Evolutionary conservation across 2,113 vertebrate genomes (phyloP).

Genomic region (Erythrocebus patas): DNA sequence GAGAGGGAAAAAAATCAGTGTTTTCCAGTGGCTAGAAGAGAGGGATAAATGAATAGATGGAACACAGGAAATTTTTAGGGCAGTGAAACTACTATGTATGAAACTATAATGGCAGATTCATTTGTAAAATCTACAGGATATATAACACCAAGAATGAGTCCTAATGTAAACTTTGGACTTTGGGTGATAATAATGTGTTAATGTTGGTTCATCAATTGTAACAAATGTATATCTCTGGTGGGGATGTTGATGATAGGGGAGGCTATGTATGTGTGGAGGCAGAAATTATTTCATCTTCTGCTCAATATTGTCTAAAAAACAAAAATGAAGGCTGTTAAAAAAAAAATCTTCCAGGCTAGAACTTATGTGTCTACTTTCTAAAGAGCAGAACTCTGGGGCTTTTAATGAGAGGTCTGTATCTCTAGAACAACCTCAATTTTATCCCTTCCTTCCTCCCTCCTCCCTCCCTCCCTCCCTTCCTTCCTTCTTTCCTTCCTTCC

Average conservation of each 20-base stretch:
- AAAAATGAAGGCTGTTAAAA: background rate
- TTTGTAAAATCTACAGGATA: background rate
- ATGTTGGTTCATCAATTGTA: background rate
- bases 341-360: background rate
- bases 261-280: rapidly evolving
- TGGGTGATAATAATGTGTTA: background rate
- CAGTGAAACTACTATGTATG: background rate
- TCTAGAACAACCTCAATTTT: background rate
- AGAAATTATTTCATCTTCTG: background rate
- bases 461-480: too few relatives aligned
- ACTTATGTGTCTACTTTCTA: background rate
- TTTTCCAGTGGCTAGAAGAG: background rate
- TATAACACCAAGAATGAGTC: background rate
- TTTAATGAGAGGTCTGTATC: too few relatives aligned
- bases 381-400: background rate
- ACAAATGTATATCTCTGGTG: background rate
- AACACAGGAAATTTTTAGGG: background rate
- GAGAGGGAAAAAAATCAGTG: background rate
- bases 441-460: too few relatives aligned
- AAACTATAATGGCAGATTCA: background rate
- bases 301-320: background rate
- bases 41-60: background rate
- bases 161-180: background rate
- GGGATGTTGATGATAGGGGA: background rate
- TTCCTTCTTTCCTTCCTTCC: too few relatives aligned